Percentiles rank a stretch among this genome's conserved stretches.
These are phyloP conservation scores for Eleutherodactylus coqui DNA, from an alignment of 2,797 vertebrate genomes.

Conservation along the genomic window DNA sequence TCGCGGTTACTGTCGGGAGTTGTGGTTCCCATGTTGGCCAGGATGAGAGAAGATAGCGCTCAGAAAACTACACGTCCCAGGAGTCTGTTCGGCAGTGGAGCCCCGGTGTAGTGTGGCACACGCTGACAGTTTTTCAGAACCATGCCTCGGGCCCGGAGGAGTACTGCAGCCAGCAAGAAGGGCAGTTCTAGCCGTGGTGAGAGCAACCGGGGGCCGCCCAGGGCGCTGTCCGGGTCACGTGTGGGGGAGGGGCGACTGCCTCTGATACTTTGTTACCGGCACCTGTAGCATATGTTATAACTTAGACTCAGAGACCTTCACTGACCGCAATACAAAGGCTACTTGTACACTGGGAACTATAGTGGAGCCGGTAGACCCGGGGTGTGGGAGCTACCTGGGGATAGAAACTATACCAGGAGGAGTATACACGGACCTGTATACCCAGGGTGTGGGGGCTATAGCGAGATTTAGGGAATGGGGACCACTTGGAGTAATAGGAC, in stretches of 20 bases:
- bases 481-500: no score
- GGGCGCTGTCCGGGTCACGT: background rate
- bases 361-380: no score
- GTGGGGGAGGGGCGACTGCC: background rate
- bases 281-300: background rate
- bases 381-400: background rate
- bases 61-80: slow-evolving; percentile 65
- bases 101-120: slow-evolving; percentile 43
- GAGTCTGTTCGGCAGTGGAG: slow-evolving; percentile 27
- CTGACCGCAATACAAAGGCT: background rate
- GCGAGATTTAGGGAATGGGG: no score
- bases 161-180: slow-evolving; percentile 59
- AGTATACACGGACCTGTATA: no score
- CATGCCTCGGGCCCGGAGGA: slow-evolving; percentile 69
- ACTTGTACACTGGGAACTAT: background rate
- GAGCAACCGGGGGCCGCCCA: background rate
- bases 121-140: slow-evolving; percentile 29
- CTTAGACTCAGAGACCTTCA: background rate
- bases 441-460: background rate
- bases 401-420: no score
- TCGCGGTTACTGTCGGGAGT: slow-evolving; percentile 61
- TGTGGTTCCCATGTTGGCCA: slow-evolving; percentile 57
- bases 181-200: slow-evolving; percentile 62
- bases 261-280: background rate
- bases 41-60: background rate